Evolutionary conservation across 2,113 vertebrate species (phyloP).

Genomic region (Bufo gargarizans): DNA sequence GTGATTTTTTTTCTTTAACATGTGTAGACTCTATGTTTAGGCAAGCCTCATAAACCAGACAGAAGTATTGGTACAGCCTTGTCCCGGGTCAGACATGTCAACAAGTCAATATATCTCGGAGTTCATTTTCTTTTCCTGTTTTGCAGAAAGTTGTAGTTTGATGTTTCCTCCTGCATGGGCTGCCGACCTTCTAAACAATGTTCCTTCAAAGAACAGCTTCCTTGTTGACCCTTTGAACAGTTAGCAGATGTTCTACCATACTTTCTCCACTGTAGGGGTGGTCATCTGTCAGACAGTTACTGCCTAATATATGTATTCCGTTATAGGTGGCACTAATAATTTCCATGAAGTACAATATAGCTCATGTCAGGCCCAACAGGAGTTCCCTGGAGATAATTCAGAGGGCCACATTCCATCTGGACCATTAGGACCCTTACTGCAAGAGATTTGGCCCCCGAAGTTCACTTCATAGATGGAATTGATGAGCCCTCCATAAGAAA

Average conservation of each 20-base stretch:
- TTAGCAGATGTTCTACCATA: background rate
- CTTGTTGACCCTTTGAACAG: slow-evolving; percentile 41
- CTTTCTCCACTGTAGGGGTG: slow-evolving; percentile 23
- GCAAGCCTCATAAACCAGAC: slow-evolving; percentile 19
- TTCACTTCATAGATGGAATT: no score
- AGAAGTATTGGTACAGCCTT: slow-evolving; percentile 1
- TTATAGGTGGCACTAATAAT: background rate
- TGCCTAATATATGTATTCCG: background rate
- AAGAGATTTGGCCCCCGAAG: no score
- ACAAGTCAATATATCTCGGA: slow-evolving; percentile 1
- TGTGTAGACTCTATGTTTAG: background rate
- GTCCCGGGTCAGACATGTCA: slow-evolving; percentile 39
- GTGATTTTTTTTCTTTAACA: background rate
- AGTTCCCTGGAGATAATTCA: no score
- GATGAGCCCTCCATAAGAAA: no score
- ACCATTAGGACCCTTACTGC: no score
- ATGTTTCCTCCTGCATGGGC: slow-evolving; percentile 35
- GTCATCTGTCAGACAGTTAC: background rate
- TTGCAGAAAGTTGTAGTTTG: slow-evolving; percentile 32
- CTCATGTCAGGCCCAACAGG: background rate
- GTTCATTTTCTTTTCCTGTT: slow-evolving; percentile 49
- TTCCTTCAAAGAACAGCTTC: slow-evolving; percentile 20
- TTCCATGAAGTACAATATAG: background rate
- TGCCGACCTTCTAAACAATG: slow-evolving; percentile 25
- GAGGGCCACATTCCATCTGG: no score